Evolutionary conservation across 2,888 invertebrate species (phyloP), one percentile per base, ranked within the genome.

Genomic region (Plagodis dolabraria): DNA sequence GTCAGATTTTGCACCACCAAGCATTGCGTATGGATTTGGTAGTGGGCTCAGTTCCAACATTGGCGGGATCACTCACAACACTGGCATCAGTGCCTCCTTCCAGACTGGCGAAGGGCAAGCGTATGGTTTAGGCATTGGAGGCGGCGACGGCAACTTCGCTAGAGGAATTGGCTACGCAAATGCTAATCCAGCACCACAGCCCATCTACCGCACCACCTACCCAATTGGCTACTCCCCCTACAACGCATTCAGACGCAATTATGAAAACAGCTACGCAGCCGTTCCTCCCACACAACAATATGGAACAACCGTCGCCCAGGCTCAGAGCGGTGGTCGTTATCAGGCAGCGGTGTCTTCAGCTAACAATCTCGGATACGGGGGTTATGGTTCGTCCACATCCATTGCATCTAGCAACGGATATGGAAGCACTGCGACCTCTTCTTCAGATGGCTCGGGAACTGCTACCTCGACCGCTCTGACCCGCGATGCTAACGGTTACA

Each of bases 1-100:
- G 10, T 53, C 48, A 12, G 48, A 52, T 9, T 61, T 56, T 43
- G 42, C 10, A 35, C 76, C 85, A 0, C 92, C 92, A 2, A 83
- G 77, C 64, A 66, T 91, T 42, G 85, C 90, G 0, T 91, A 85
- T 64, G 89, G 88, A 0, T 88, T 83, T 53, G 92, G 92, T 48
- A 87, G 85, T 55, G 92, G 90, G 7, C 87, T 90, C 69, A 84
- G 85, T 72, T 87, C 84, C 75, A 86, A 89, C 74, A 84, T 92
- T 60, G 91, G 86, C 0, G 92, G 92, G 40, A 82, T 92, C 64
- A 79, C 81, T 11, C 89, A 91, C 57, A 85, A 91, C 8, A 77
- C 80, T 33, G 82, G 89, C 50, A 80, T 87, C 53, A 87, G 91
- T 0, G 68, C 79, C 12, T 77, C 90, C 42, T 87, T 85, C 81